Evolutionary conservation across 2,113 vertebrate species (phyloP).

Genomic region (Colius striatus): DNA sequence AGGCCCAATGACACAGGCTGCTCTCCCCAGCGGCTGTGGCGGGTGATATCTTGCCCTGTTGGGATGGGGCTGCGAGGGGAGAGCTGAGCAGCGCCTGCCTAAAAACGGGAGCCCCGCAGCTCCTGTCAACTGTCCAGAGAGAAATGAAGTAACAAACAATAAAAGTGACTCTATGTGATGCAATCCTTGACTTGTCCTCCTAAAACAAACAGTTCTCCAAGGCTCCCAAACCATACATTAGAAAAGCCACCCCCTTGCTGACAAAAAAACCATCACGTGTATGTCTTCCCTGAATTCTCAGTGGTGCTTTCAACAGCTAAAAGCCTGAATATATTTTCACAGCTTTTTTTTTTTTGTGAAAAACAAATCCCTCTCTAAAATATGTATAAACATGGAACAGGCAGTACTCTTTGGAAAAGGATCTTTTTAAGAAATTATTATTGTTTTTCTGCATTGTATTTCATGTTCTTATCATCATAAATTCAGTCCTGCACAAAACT

Average conservation of each 20-base stretch:
- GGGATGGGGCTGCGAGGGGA: not conserved
- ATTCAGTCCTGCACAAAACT: not conserved
- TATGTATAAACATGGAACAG: not conserved
- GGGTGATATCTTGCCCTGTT: accelerated
- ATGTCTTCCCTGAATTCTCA: not conserved
- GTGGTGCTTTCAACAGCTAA: not conserved
- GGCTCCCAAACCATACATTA: not conserved
- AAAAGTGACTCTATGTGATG: not conserved
- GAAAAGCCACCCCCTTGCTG: accelerated
- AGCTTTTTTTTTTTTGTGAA: not conserved
- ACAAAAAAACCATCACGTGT: not conserved
- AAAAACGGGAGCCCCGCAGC: not conserved
- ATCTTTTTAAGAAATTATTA: not conserved
- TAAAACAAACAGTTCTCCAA: not conserved
- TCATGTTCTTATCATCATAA: not conserved
- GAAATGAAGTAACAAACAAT: not conserved
- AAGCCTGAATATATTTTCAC: not conserved
- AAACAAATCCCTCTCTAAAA: conserved; percentile 1
- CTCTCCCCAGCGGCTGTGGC: accelerated
- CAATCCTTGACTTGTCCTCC: not conserved
- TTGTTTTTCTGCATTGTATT: not conserved
- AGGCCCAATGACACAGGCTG: not conserved
- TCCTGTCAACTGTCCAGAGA: not conserved
- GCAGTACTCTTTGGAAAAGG: not conserved
- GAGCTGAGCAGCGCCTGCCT: not conserved